Evolutionary conservation across 2,888 invertebrate species (phyloP).

Genomic region (Oscheius sp.): DNA sequence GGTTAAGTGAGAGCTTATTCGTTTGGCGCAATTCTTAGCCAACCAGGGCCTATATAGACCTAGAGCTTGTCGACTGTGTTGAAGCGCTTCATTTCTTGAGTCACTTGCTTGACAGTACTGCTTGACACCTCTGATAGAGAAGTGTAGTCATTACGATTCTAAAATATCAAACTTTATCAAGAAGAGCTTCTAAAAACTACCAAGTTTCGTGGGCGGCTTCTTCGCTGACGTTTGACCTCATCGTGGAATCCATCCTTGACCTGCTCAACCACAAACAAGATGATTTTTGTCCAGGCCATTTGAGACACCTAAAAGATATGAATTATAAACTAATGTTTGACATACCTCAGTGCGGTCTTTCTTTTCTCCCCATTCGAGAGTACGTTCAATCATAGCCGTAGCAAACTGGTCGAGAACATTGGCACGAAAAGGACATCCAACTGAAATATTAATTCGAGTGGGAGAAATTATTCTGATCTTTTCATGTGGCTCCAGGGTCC

Average conservation of each 20-base stretch:
- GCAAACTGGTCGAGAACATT: conserved; percentile 54
- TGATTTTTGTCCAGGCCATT: conserved; percentile 58
- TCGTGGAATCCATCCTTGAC: conserved; percentile 55
- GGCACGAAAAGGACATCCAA: conserved; percentile 49
- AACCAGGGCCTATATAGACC: too few species aligned
- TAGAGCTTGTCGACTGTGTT: conserved; percentile 42
- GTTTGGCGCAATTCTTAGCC: too few species aligned
- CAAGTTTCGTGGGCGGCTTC: conserved; percentile 34
- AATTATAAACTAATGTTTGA: background rate
- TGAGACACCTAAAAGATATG: conserved; percentile 44
- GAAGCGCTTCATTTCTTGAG: conserved; percentile 40
- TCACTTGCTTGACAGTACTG: conserved; percentile 3
- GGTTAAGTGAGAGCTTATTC: background rate
- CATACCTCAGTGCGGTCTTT: conserved; percentile 50
- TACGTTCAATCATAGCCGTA: conserved; percentile 51
- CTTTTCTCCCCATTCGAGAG: conserved; percentile 57
- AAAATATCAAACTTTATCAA: background rate
- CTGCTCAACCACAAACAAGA: conserved; percentile 53
- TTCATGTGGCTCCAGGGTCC: too few species aligned
- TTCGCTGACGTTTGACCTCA: conserved; percentile 42
- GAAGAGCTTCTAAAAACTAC: background rate
- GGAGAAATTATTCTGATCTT: too few species aligned
- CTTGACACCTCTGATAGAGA: conserved; percentile 35
- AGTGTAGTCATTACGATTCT: conserved; percentile 31
- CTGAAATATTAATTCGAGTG: too few species aligned